These are phyloP conservation scores for Thymelicus lineola DNA, from an alignment of 2,888 invertebrate species.

Conservation along the genomic window DNA sequence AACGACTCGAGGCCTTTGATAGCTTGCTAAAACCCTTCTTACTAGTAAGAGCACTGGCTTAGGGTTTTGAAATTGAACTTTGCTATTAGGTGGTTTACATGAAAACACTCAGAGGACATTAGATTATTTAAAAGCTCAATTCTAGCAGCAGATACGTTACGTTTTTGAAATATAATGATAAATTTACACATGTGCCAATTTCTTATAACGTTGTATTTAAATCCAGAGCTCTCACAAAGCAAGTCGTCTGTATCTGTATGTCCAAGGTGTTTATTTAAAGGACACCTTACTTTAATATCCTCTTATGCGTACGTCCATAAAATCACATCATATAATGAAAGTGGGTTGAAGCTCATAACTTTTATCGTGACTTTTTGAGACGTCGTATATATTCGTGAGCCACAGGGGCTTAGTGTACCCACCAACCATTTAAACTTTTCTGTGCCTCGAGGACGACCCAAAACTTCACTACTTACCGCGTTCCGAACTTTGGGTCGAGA, in stretches of 20 bases:
- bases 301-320: slow-evolving; percentile 11
- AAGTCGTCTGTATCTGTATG: too few species aligned
- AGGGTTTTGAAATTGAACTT: too few species aligned
- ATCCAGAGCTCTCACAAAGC: too few species aligned
- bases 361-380: slow-evolving; percentile 33
- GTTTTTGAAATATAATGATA: too few species aligned
- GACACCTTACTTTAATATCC: not conserved
- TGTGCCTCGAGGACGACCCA: slow-evolving; percentile 26
- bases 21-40: too few species aligned
- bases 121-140: too few species aligned
- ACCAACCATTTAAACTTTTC: slow-evolving; percentile 37
- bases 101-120: too few species aligned
- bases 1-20: not conserved
- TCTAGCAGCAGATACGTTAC: too few species aligned
- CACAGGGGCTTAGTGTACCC: slow-evolving; percentile 31
- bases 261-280: slow-evolving; percentile 1
- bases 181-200: too few species aligned
- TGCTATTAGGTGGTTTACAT: too few species aligned
- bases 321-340: slow-evolving; percentile 28
- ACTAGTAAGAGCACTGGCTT: too few species aligned
- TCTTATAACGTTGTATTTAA: too few species aligned
- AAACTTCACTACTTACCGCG: slow-evolving; percentile 33
- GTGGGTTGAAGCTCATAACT: slow-evolving; percentile 32
- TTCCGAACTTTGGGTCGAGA: slow-evolving; percentile 16
- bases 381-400: slow-evolving; percentile 33